Evolutionary conservation across 2,888 invertebrate genomes (phyloP), one percentile per base, ranked within the genome.

Genomic region (Drosophila limbata): DNA sequence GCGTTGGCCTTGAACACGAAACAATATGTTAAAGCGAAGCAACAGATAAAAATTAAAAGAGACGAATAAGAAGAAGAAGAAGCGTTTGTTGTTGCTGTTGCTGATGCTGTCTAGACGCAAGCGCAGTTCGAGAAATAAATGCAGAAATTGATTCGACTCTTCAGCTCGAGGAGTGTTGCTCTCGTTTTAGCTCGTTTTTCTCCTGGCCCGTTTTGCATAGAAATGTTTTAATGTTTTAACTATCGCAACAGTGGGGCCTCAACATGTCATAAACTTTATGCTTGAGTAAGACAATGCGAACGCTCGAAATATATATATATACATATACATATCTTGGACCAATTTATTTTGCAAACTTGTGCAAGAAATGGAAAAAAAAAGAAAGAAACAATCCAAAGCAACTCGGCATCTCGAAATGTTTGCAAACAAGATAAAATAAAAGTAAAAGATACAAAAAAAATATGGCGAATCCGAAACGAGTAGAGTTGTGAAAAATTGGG

Each of bases 1-100:
- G 62, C 71, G 79, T 55, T 72, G 89, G 89, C 86, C 86, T 87
- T 90, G 86, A 87, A 87, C 89, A 90, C 79, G 69, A 89, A 89
- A 73, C 68, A 47, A 78, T 70, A 79, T 76, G 76, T 72, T 70
- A 67, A 85, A 77, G 65, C 67, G 48, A 52, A 68, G 62, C 64
- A 64, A 39, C 21, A 35, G 53, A 52, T 15, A 37, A 52, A 59
- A 59, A 66, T 55, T 57, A 31, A 28, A 37, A n/a, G 39, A 25
- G 5, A 25, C 25, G 11, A 53, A n/a, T n/a, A n/a, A 51, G 53
- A 51, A n/a, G 70, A 59, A 57, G 74, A 47, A 59, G 56, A 35
- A 39, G 8, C 19, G 57, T 25, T 35, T 50, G 44, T 35, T 50
- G 39, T 63, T 37, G 60, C 39, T 47, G 51, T 17, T 10, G 40